Percentiles rank a stretch among this genome's conserved stretches.
These are phyloP conservation scores for Apotomis capreana DNA, from an alignment of 2,888 invertebrate species.

Conservation along the genomic window DNA sequence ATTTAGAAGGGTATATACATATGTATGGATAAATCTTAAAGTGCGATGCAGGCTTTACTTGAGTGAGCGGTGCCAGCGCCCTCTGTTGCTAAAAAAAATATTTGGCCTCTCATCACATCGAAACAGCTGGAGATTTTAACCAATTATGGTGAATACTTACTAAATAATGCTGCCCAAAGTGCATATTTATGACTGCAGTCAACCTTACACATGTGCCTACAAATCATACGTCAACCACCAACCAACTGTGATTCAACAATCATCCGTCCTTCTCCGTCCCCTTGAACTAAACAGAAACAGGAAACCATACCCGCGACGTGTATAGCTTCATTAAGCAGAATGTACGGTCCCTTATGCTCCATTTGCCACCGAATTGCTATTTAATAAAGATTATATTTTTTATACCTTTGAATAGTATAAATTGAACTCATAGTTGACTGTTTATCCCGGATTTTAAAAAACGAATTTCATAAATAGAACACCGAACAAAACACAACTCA, in stretches of 20 bases:
- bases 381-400: constrained; percentile 4
- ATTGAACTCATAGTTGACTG: not conserved
- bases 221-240: not conserved
- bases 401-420: not conserved
- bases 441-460: constrained; percentile 7
- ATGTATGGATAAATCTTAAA: too few species aligned
- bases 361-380: not conserved
- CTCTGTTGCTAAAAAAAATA: too few species aligned
- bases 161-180: too few species aligned
- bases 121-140: too few species aligned
- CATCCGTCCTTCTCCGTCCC: constrained; percentile 8
- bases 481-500: too few species aligned
- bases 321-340: constrained; percentile 5
- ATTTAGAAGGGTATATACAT: too few species aligned
- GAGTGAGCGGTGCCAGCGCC: too few species aligned
- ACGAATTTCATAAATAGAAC: not conserved
- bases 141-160: too few species aligned
- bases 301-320: constrained; percentile 4
- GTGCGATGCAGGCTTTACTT: too few species aligned
- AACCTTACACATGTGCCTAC: not conserved
- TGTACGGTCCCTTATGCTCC: constrained; percentile 7
- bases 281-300: constrained; percentile 18
- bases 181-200: not conserved
- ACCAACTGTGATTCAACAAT: constrained; percentile 1
- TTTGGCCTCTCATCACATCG: too few species aligned